These are phyloP conservation scores for Desmodus rotundus DNA, from an alignment of 2,113 vertebrate species.

Conservation along the genomic window DNA sequence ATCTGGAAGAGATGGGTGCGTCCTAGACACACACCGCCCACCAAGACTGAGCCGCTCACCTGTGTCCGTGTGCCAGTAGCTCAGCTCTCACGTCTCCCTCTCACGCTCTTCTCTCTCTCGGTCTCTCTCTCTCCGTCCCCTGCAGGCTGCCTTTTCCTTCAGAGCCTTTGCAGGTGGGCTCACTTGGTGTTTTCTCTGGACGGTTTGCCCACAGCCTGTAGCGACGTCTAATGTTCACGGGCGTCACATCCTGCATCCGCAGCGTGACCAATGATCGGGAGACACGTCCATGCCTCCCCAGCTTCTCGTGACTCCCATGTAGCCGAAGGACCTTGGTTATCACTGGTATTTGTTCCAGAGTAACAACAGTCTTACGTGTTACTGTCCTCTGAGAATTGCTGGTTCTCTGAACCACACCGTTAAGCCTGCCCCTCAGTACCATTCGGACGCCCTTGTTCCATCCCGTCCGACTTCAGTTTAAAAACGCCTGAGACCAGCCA, in stretches of 20 bases:
- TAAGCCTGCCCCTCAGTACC: no score
- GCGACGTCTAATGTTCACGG: no score
- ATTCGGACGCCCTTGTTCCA: not conserved
- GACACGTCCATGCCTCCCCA: not conserved
- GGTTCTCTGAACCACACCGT: not conserved
- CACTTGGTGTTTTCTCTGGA: not conserved
- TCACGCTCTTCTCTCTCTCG: not conserved
- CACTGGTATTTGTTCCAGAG: not conserved
- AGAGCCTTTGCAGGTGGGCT: not conserved
- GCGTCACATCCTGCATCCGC: accelerated
- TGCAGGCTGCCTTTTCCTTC: not conserved
- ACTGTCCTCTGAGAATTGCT: not conserved
- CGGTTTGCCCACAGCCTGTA: not conserved
- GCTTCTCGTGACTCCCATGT: not conserved
- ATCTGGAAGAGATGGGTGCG: not conserved
- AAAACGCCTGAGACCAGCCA: accelerated
- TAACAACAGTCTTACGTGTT: no score
- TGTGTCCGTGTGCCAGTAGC: accelerated
- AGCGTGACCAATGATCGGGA: accelerated
- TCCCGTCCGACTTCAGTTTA: not conserved
- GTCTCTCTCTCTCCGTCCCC: not conserved
- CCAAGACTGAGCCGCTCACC: not conserved
- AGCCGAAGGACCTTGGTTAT: not conserved
- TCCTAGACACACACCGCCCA: not conserved
- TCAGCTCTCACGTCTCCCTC: not conserved